Percentiles rank a stretch among this genome's conserved stretches.
These are phyloP conservation scores for Cephalopterus ornatus DNA, from an alignment of 2,113 vertebrate genomes.

Conservation along the genomic window DNA sequence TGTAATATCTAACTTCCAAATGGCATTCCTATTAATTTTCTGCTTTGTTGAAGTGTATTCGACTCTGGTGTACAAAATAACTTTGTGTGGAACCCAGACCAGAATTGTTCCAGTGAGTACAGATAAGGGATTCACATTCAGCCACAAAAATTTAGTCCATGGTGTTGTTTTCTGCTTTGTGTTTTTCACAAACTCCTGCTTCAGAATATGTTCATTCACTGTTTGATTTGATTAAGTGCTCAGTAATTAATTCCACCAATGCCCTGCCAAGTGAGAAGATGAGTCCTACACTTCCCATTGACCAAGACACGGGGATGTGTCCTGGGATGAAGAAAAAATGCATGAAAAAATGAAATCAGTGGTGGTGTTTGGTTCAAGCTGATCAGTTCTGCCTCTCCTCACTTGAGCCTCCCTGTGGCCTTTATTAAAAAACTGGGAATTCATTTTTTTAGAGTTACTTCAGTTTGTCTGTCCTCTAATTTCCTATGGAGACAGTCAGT, in stretches of 20 bases:
- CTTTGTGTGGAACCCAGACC: not conserved
- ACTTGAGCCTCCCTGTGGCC: not conserved
- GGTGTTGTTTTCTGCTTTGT: not conserved
- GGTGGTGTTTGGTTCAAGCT: not conserved
- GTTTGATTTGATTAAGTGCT: not conserved
- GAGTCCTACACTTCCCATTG: not conserved
- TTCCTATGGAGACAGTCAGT: conserved; percentile 25
- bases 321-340: not conserved
- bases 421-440: conserved; percentile 35
- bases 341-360: not conserved
- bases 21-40: not conserved
- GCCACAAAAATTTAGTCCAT: not conserved
- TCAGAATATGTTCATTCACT: not conserved
- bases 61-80: not conserved
- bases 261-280: not conserved
- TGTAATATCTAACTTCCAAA: not conserved
- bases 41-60: not conserved
- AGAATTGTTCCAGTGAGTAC: not conserved
- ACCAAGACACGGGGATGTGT: not conserved
- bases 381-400: not conserved
- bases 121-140: not conserved
- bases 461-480: not conserved
- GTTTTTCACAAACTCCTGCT: not conserved
- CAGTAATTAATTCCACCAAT: not conserved
- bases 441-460: conserved; percentile 8